These are phyloP conservation scores for Drosophila miranda DNA, from an alignment of 1,140 invertebrate genomes.

Conservation along the genomic window DNA sequence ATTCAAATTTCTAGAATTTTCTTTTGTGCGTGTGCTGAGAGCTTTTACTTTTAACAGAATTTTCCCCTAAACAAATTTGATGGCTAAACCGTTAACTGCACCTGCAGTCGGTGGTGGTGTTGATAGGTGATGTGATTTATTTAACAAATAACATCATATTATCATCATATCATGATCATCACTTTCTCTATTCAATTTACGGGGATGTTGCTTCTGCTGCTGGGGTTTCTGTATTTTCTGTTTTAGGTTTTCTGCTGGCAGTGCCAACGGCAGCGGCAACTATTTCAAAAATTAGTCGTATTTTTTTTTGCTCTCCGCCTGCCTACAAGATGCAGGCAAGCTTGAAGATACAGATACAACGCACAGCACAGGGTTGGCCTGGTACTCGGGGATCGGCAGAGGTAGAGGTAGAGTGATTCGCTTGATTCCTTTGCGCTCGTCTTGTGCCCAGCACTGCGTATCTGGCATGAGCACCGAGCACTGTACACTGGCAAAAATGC, in stretches of 20 bases:
- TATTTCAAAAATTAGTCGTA: constrained; percentile 73
- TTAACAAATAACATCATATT: constrained; percentile 66
- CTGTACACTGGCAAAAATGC: constrained; percentile 26
- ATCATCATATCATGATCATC: constrained; percentile 50
- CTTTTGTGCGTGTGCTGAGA: constrained; percentile 1
- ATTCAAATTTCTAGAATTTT: constrained; percentile 30
- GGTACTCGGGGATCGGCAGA: background rate
- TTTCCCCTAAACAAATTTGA: constrained; percentile 16
- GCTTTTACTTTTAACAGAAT: constrained; percentile 47
- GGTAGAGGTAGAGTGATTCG: constrained; percentile 50
- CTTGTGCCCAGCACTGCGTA: constrained; percentile 76
- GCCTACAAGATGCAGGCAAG: constrained; percentile 53
- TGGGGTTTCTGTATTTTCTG: constrained; percentile 33
- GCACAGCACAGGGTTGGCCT: constrained; percentile 30
- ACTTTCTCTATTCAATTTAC: constrained; percentile 72
- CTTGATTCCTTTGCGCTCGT: constrained; percentile 70
- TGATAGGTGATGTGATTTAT: constrained; percentile 59
- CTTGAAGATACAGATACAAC: constrained; percentile 74
- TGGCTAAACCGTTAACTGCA: constrained; percentile 27
- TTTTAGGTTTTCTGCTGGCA: constrained; percentile 33
- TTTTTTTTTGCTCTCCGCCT: constrained; percentile 35
- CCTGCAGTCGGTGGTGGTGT: constrained; percentile 4
- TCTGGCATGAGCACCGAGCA: constrained; percentile 57
- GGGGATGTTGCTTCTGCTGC: constrained; percentile 1
- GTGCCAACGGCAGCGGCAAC: constrained; percentile 35